Conservation (phyloP, 2,797 vertebrate genomes). For the Enteromius thamalakanensis region DNA sequence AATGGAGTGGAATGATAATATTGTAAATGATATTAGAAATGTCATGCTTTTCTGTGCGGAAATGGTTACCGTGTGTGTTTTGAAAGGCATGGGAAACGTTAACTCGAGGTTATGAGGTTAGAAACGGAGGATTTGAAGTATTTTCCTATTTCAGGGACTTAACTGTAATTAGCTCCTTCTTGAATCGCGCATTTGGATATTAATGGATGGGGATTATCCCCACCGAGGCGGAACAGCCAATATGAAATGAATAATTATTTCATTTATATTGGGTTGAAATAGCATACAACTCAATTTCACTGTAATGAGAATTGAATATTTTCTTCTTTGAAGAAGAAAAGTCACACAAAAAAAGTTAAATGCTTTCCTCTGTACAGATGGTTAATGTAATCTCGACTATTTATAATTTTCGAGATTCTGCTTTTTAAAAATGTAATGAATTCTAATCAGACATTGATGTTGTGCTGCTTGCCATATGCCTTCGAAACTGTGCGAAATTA, state of each 20-base stretch:
- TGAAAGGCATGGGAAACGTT: slow-evolving; percentile 46
- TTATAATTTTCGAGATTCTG: slow-evolving; percentile 65
- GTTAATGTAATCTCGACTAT: slow-evolving; percentile 48
- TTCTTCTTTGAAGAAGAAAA: slow-evolving; percentile 47
- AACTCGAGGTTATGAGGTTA: slow-evolving; percentile 56
- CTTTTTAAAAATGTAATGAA: slow-evolving; percentile 64
- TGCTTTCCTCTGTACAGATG: slow-evolving; percentile 41
- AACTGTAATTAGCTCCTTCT: slow-evolving; percentile 74
- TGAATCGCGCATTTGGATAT: slow-evolving; percentile 78
- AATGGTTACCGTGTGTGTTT: slow-evolving; percentile 37
- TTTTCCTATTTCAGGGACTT: slow-evolving; percentile 72
- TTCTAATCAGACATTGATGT: slow-evolving; percentile 64
- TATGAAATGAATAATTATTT: slow-evolving; percentile 75
- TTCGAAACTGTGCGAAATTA: slow-evolving; percentile 72
- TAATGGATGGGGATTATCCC: slow-evolving; percentile 76
- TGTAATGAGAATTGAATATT: slow-evolving; percentile 65
- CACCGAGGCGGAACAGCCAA: slow-evolving; percentile 69
- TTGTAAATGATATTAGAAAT: slow-evolving; percentile 14
- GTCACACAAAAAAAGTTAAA: slow-evolving; percentile 51
- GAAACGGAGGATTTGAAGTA: slow-evolving; percentile 71
- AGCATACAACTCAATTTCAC: slow-evolving; percentile 58
- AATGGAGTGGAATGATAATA: slow-evolving; percentile 52
- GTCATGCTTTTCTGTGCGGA: slow-evolving; percentile 18
- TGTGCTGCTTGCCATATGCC: slow-evolving; percentile 75
- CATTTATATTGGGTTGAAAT: slow-evolving; percentile 69